Evolutionary conservation across 2,888 invertebrate genomes (phyloP).

Genomic region (Pardosa pseudoannulata): DNA sequence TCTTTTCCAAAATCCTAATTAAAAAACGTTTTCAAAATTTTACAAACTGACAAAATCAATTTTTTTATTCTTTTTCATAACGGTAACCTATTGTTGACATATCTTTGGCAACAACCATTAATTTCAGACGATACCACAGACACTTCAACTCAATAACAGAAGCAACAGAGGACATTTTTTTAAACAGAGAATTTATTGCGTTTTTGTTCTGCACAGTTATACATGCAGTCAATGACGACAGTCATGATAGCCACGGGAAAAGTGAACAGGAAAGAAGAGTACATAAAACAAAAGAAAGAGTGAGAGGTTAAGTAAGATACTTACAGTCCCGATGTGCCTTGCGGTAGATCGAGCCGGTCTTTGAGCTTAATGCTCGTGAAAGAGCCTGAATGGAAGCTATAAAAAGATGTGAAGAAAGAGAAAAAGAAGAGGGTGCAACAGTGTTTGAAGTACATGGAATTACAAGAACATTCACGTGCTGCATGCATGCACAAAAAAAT

Average conservation of each 20-base stretch:
- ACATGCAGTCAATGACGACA: no score
- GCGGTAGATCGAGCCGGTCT: slow-evolving; percentile 74
- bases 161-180: no score
- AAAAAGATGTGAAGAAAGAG: slow-evolving; percentile 45
- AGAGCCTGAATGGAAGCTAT: slow-evolving; percentile 74
- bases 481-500: slow-evolving; percentile 22
- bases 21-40: no score
- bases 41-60: no score
- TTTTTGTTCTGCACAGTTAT: slow-evolving; percentile 3
- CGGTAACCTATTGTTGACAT: no score
- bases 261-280: not conserved
- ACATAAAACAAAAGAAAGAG: not conserved
- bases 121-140: no score
- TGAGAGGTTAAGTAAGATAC: slow-evolving; percentile 46
- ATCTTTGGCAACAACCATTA: no score
- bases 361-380: slow-evolving; percentile 74
- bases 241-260: no score
- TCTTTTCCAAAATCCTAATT: no score
- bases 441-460: slow-evolving; percentile 24
- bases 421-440: slow-evolving; percentile 41
- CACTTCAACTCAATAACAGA: no score
- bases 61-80: no score
- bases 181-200: no score
- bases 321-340: slow-evolving; percentile 74
- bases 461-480: slow-evolving; percentile 28